phyloP scores from a whole-genome alignment of 2,113 vertebrate species.

The Ceratotherium simum region DNA sequence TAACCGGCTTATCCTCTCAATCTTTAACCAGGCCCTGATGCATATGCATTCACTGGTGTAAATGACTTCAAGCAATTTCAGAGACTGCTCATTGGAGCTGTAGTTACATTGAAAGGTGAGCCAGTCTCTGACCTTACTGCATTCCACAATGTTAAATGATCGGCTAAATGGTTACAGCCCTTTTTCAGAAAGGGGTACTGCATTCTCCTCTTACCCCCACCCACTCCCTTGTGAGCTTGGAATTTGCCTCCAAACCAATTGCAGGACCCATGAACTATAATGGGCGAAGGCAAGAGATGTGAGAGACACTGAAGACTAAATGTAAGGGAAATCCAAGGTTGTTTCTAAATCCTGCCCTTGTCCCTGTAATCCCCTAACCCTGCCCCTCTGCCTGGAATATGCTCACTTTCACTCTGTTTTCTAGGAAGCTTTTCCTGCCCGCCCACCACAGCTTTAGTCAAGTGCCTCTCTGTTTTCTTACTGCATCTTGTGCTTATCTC shows the following conservation, averaged over 20 bases:
- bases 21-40: constrained; percentile 74
- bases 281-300: not conserved
- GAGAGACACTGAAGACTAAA: not conserved
- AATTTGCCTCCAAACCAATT: constrained; percentile 69
- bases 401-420: not conserved
- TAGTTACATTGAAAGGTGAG: constrained; percentile 84
- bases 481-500: not conserved
- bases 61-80: constrained; percentile 60
- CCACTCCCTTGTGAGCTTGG: not conserved
- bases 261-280: not conserved
- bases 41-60: constrained; percentile 72
- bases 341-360: not conserved
- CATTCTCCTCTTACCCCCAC: constrained; percentile 31
- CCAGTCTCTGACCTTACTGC: constrained; percentile 26
- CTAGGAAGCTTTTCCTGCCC: not conserved
- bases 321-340: not conserved
- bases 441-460: not conserved
- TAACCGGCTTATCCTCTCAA: constrained; percentile 72
- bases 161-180: constrained; percentile 63
- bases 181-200: constrained; percentile 29
- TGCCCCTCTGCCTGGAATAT: too few relatives aligned
- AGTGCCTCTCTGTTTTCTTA: not conserved
- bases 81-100: constrained; percentile 69
- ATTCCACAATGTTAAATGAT: constrained; percentile 79
- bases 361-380: not conserved